These are phyloP conservation scores for Heterochromis multidens DNA, from an alignment of 2,113 vertebrate genomes.

Conservation along the genomic window DNA sequence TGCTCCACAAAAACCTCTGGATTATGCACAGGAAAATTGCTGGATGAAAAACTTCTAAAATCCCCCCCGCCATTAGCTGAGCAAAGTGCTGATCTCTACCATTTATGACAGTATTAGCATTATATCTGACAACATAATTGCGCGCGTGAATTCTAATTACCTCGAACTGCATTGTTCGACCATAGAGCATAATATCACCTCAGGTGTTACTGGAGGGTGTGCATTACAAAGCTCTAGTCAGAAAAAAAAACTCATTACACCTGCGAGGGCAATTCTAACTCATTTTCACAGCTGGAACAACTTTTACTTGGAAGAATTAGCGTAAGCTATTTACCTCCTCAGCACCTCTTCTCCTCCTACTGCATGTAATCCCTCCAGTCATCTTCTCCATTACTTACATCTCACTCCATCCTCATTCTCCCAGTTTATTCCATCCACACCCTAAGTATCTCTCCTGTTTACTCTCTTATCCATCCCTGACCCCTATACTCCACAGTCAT, in stretches of 20 bases:
- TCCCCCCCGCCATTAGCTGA: not conserved
- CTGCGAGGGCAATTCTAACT: not conserved
- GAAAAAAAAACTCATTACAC: constrained; percentile 32
- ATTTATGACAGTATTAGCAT: not conserved
- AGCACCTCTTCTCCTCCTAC: not conserved
- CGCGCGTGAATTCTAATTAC: constrained; percentile 20
- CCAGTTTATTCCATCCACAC: not conserved
- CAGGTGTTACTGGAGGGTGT: not conserved
- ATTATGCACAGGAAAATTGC: not conserved
- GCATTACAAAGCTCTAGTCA: not conserved
- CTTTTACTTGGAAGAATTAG: constrained; percentile 11
- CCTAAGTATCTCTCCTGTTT: not conserved
- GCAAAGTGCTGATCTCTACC: constrained; percentile 6
- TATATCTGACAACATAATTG: constrained; percentile 12
- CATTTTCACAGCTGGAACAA: constrained; percentile 32
- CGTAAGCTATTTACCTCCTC: constrained; percentile 6
- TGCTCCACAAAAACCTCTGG: not conserved
- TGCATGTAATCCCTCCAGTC: not conserved
- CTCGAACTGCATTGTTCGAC: not conserved
- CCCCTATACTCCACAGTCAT: not conserved
- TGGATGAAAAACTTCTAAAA: not conserved
- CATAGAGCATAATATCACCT: not conserved
- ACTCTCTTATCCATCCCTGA: not conserved
- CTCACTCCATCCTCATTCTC: not conserved
- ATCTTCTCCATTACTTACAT: not conserved